Conservation (phyloP, 2,888 invertebrate genomes). For the Chalcosyrphus nemorum region DNA sequence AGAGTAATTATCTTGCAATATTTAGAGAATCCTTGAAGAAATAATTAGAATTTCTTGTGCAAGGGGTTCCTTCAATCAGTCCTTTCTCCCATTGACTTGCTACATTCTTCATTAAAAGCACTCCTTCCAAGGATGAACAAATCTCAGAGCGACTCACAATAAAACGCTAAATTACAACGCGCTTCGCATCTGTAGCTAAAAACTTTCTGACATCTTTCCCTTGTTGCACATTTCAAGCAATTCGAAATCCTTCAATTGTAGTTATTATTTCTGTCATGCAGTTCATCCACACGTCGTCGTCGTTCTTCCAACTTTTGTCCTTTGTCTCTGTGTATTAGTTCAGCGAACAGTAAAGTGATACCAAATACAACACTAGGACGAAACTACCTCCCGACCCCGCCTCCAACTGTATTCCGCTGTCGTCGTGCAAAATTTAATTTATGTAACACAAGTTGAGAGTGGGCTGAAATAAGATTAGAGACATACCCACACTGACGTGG, state of each 20-base stretch:
- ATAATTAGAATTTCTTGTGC: background rate
- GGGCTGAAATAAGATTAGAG: conserved; percentile 39
- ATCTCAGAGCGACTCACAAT: background rate
- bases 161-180: background rate
- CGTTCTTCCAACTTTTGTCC: background rate
- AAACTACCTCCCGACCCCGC: background rate
- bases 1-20: too few species aligned
- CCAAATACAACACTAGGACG: background rate
- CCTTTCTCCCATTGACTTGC: background rate
- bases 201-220: background rate
- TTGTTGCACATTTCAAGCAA: conserved; percentile 7
- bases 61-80: too few species aligned
- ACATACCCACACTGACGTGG: too few species aligned
- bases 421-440: conserved; percentile 17
- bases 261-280: conserved; percentile 13
- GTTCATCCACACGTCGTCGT: background rate
- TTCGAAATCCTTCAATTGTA: conserved; percentile 2
- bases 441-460: conserved; percentile 10
- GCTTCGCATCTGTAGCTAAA: background rate
- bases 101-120: background rate
- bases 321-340: background rate
- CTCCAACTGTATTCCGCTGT: background rate
- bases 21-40: background rate
- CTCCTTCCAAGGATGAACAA: background rate
- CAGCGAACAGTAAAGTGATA: background rate